These are phyloP conservation scores for Petrocephalus microphthalmus DNA, from an alignment of 2,113 vertebrate species.

Conservation along the genomic window DNA sequence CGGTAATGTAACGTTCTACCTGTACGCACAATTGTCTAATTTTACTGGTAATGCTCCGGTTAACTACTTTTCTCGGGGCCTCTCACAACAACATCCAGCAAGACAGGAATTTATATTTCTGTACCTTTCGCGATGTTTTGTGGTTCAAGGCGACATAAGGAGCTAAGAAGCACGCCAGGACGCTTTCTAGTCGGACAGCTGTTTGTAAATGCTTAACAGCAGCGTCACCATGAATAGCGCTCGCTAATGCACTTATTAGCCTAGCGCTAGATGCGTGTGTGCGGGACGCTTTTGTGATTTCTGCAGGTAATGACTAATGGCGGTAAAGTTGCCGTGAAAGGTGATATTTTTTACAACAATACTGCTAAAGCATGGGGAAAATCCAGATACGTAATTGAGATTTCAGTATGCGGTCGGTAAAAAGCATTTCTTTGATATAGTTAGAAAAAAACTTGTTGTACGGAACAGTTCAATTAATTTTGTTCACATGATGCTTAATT, in stretches of 20 bases:
- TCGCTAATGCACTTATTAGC: neutral
- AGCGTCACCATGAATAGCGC: neutral
- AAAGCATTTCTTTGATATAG: neutral
- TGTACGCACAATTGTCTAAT: neutral
- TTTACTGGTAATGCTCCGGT: neutral
- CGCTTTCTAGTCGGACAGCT: neutral
- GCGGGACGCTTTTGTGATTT: neutral
- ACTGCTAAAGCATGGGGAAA: neutral
- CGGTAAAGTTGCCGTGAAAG: neutral
- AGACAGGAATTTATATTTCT: neutral
- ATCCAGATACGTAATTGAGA: neutral
- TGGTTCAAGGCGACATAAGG: neutral
- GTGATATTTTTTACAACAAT: neutral
- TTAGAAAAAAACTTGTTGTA: slow-evolving; percentile 23
- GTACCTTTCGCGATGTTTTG: neutral
- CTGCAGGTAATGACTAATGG: neutral
- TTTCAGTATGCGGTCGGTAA: neutral
- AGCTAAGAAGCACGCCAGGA: neutral
- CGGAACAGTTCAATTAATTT: slow-evolving; percentile 38
- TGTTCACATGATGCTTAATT: slow-evolving; percentile 51
- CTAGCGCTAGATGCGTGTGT: neutral
- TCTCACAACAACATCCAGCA: neutral
- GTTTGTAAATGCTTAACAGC: neutral
- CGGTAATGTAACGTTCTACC: neutral
- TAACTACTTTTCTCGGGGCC: neutral